Base-by-base conservation (phyloP, 2,113 vertebrate species). In the Dipodomys spectabilis region DNA sequence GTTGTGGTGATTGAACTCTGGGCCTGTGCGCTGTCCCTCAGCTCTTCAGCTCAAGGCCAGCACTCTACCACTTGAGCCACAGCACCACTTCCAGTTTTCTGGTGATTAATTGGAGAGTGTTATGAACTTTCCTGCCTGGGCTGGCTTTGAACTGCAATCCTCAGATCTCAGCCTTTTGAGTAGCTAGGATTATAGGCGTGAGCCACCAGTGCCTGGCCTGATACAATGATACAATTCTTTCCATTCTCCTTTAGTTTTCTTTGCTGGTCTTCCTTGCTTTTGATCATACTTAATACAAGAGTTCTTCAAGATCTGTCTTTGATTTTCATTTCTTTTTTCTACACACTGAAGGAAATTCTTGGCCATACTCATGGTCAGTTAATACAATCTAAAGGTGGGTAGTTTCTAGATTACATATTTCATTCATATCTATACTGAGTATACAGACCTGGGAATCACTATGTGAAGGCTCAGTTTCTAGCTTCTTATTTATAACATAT, bases 191-290 rank as follows among this genome's bases (percentile, higher is more conserved):
- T 39, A 3, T 39, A 39, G 39, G 39, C 39, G 6, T 39, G 39
- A 39, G 39, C 39, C 39, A 39, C 39, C 39, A 39, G 39, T 6
- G 39, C 39, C 39, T 39, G 39, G 39, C 39, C 39, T 39, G 39
- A 39, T 39, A 39, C 39, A 39, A 39, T 39, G 39, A 39, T 39
- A 39, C 39, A 39, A 39, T 39, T 60, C 8, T 85, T 62, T 35
- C 1, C 35, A 93, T 30, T 87, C 73, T 92, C 74, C 45, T 65
- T 77, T 90, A 60, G 27, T 88, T 89, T 96, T 87, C 15, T 69
- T 78, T 94, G 57, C 71, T 77, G 69, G 10, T 11, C 91, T 95
- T 94, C 79, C 53, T 88, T 82, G 39, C 69, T 23, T 93, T 35
- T 93, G 44, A 78, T 32, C n/a, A 82, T 57, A 2, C n/a, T 93